Evolutionary conservation across 1,140 invertebrate genomes (phyloP).

Genomic region (Venturia canescens): DNA sequence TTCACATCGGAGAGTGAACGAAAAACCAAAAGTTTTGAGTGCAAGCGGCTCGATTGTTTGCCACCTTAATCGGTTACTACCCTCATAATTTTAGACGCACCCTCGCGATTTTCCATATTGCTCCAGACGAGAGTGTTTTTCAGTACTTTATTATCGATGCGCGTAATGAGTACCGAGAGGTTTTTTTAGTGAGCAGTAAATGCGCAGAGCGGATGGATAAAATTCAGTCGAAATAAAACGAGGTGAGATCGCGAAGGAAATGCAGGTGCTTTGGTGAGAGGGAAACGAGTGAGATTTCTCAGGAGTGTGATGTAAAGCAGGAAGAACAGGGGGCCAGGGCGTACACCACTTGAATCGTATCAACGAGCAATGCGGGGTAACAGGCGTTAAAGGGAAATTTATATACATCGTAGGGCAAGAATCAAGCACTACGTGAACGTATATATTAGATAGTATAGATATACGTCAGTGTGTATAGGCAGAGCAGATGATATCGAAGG

Average conservation of each 20-base stretch:
- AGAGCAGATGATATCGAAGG: conserved; percentile 31
- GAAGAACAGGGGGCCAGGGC: background rate
- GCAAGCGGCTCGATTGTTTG: no score
- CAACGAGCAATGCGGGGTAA: conserved; percentile 19
- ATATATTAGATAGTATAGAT: background rate
- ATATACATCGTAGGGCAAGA: conserved; percentile 7
- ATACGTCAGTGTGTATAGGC: background rate
- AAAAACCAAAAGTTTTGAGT: no score
- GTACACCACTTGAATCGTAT: conserved; percentile 26
- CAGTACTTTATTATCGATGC: conserved; percentile 1
- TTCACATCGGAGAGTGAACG: no score
- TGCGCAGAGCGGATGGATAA: background rate
- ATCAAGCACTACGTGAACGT: background rate
- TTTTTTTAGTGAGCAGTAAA: background rate
- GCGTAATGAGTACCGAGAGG: background rate
- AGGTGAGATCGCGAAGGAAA: background rate
- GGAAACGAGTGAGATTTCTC: conserved; percentile 13
- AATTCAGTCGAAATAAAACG: conserved; percentile 18
- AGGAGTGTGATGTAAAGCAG: conserved; percentile 20
- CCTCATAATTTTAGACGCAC: no score
- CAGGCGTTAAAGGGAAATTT: conserved; percentile 8
- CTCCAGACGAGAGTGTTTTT: background rate
- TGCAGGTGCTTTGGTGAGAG: background rate
- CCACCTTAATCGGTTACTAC: no score
- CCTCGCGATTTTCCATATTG: no score